Conservation (phyloP, 2,888 invertebrate genomes). For the Pyrrhia umbra region DNA sequence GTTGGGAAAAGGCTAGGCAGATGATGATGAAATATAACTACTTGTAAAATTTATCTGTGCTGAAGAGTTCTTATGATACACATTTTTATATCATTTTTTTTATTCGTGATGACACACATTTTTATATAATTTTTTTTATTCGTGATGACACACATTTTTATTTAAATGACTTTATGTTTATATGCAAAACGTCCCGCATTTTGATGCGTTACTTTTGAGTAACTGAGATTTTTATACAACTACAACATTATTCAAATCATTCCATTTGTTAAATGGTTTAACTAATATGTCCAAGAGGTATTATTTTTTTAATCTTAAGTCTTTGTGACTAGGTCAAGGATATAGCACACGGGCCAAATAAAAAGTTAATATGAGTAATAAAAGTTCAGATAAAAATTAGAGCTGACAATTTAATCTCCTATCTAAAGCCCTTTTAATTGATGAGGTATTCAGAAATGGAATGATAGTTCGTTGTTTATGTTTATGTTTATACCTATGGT, state of each 20-base stretch:
- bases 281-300: background rate
- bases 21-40: no score
- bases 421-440: background rate
- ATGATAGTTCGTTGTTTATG: conserved; percentile 22
- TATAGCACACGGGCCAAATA: no score
- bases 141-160: no score
- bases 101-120: no score
- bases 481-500: conserved; percentile 45
- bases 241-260: background rate
- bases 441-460: conserved; percentile 1
- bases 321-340: background rate
- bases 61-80: no score
- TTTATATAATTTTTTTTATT: no score
- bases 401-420: background rate
- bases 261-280: background rate
- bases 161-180: background rate
- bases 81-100: no score
- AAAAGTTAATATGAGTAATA: no score
- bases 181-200: background rate
- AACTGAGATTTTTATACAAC: background rate
- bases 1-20: no score
- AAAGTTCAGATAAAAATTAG: no score
- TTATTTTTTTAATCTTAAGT: background rate
- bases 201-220: no score
- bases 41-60: no score